A percentile compares a stretch with the other conserved stretches of the same genome.
Evolutionary conservation across 2,797 vertebrate species (phyloP).

Genomic region (Lacerta agilis): DNA sequence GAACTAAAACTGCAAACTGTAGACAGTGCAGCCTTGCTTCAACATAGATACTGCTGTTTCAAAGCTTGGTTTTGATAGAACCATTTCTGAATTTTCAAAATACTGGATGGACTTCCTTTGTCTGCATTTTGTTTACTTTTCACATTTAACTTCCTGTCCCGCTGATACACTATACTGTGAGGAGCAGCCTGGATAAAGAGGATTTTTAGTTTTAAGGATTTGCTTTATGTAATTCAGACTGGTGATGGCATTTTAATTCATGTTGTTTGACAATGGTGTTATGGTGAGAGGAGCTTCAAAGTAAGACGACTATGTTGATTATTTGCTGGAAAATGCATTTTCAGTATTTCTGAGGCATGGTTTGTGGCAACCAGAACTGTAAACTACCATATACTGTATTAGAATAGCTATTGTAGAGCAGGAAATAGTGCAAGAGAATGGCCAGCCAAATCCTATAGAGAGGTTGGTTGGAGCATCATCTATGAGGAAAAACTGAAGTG

Average conservation of each 20-base stretch:
- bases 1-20: not conserved
- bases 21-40: not conserved
- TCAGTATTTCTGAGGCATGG: not conserved
- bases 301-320: not conserved
- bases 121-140: conserved; percentile 28
- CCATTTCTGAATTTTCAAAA: not conserved
- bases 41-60: not conserved
- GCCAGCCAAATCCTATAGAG: not conserved
- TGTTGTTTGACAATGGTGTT: conserved; percentile 28
- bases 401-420: not conserved
- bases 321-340: not conserved
- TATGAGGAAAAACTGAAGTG: not conserved
- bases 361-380: not conserved
- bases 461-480: not conserved
- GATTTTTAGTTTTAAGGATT: conserved; percentile 21
- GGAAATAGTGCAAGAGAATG: not conserved
- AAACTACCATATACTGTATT: not conserved
- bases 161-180: not conserved
- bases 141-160: not conserved
- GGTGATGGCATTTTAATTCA: conserved; percentile 21
- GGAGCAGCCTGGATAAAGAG: not conserved
- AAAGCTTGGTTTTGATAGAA: not conserved
- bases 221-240: conserved; percentile 11
- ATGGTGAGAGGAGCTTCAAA: conserved; percentile 27
- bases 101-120: not conserved